Percentiles rank a stretch among this genome's conserved stretches.
Conservation (phyloP, 2,888 invertebrate species). For the Ochropleura plecta region DNA sequence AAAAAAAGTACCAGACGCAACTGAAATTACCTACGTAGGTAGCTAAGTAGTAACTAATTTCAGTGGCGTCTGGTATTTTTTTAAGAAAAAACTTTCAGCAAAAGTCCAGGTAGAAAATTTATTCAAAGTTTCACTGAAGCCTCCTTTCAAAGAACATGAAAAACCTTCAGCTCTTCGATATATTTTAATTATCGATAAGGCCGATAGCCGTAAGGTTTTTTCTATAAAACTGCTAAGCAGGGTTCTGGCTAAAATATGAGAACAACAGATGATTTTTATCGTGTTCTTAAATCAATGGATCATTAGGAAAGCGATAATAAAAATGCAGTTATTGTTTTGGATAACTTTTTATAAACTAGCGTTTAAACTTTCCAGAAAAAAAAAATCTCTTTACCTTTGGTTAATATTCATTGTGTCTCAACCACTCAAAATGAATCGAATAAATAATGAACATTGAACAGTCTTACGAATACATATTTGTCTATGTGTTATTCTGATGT, state of each 20-base stretch:
- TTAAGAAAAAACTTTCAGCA: constrained; percentile 5
- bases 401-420: no score
- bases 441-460: no score
- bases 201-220: background rate
- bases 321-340: no score
- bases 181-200: constrained; percentile 21
- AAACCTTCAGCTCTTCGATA: constrained; percentile 14
- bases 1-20: background rate
- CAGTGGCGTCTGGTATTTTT: no score
- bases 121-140: constrained; percentile 24
- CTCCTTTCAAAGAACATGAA: constrained; percentile 21
- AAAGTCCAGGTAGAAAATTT: constrained; percentile 8
- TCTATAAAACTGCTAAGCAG: background rate
- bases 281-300: background rate
- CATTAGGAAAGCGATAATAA: no score
- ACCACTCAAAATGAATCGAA: no score
- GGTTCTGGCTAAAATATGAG: background rate
- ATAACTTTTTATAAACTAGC: no score
- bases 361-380: no score
- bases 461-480: no score
- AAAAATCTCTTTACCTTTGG: no score
- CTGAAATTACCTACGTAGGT: background rate
- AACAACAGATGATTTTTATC: background rate
- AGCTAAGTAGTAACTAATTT: background rate
- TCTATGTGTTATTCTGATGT: no score